Evolutionary conservation across 2,888 invertebrate genomes (phyloP).

Genomic region (Agrotis ipsilon): DNA sequence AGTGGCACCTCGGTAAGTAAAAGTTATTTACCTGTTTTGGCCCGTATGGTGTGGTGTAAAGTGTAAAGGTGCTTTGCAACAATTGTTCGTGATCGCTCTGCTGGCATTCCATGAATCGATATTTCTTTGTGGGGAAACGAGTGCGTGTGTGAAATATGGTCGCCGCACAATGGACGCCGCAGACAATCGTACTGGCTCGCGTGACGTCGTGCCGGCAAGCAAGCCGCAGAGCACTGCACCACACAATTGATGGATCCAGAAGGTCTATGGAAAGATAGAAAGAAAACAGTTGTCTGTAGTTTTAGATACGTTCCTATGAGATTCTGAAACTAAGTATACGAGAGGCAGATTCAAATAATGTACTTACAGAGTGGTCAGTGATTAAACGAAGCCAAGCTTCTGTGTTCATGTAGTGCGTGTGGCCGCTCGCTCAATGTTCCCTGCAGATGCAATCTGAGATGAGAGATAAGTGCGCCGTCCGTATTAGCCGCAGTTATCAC

Average conservation of each 20-base stretch:
- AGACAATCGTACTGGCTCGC: constrained; percentile 44
- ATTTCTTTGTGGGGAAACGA: constrained; percentile 53
- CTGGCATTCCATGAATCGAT: constrained; percentile 53
- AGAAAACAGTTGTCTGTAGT: neutral
- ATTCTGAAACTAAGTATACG: neutral
- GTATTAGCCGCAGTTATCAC: constrained; percentile 51
- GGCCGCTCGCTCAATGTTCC: constrained; percentile 13
- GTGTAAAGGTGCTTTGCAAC: constrained; percentile 37
- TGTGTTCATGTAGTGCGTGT: neutral
- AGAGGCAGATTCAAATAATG: neutral
- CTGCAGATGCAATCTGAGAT: constrained; percentile 55
- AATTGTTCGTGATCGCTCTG: constrained; percentile 41
- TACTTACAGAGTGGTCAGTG: neutral
- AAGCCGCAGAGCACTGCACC: neutral
- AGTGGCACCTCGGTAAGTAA: constrained; percentile 21
- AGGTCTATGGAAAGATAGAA: neutral
- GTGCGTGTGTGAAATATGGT: constrained; percentile 41
- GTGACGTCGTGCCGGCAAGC: constrained; percentile 26
- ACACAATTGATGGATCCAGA: neutral
- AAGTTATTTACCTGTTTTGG: constrained; percentile 30
- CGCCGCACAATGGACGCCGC: constrained; percentile 45
- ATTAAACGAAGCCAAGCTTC: neutral
- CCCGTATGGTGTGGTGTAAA: neutral
- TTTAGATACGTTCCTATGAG: neutral
- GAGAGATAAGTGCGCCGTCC: constrained; percentile 38